Evolutionary conservation across 2,888 invertebrate species (phyloP), one percentile per base, ranked within the genome.

Genomic region (Orthosia gracilis): DNA sequence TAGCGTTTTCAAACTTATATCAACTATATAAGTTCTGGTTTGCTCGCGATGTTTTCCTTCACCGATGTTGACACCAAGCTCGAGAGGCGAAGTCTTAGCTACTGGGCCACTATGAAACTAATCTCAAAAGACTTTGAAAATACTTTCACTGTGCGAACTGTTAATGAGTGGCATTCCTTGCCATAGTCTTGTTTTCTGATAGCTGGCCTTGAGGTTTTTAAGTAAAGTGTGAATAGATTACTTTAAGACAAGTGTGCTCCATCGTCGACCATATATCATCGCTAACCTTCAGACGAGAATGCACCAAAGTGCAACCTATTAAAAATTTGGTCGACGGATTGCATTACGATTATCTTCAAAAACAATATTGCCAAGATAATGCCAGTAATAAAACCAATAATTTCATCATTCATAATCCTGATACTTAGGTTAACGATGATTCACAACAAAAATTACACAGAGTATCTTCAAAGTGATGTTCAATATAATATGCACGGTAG

Each of bases 381-480:
- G 69, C 49, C 17, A 50, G 54, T 69, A 58, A 26, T 75, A 73
- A 78, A 80, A 76, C 69, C 76, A 78, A 64, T 80, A 72, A 87
- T 85, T 85, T 81, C 49, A 31, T 58, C 76, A 69, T 65, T 73
- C 67, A 47, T 76, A 76, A 85, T 83, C 58, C 75, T 47, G 50
- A 74, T 85, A 82, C 78, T 85, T 84, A 76, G 68, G 73, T 65
- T 80, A 86, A 82, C 70, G 82, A 83, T 73, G 80, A 85, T 67
- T 80, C 73, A 74, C 66, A 69, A 80, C 58, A 67, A 45, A 87
- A 81, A 85, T 76, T 84, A 84, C 73, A 61, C 21, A 63, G 76
- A 74, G 76, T 62, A 77, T 74, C 63, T 83, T 77, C 65, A 78
- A 80, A 82, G 78, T 83, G 63, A 79, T 72, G 77, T 66, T 68